These are phyloP conservation scores for Halocynthia roretzi DNA, from an alignment of 23 tunicate species.

Conservation along the genomic window DNA sequence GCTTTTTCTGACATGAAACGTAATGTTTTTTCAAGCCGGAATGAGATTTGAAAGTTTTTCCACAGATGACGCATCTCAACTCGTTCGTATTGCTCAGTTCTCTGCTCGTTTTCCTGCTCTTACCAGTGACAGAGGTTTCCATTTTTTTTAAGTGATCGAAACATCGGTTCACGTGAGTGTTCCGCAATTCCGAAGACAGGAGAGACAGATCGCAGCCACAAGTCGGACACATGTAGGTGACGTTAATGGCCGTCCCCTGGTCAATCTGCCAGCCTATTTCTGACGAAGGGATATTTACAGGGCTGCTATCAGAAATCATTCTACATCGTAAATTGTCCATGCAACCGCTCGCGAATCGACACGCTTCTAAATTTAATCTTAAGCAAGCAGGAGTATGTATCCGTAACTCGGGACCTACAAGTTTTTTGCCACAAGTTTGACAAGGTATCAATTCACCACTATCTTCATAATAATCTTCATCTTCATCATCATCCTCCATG, in stretches of 20 bases:
- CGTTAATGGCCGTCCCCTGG: not conserved
- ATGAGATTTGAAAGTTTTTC: not conserved
- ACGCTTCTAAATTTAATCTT: conserved; percentile 9
- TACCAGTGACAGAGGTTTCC: not conserved
- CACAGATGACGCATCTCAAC: conserved; percentile 1
- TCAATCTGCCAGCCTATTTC: too few species aligned
- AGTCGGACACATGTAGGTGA: conserved; percentile 1
- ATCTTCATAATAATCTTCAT: not conserved
- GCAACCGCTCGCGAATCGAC: not conserved
- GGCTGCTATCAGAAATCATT: not conserved
- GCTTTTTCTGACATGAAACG: conserved; percentile 11
- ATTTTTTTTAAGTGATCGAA: not conserved
- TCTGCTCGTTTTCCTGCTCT: not conserved
- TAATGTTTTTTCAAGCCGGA: conserved; percentile 5
- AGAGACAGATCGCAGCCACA: conserved; percentile 4
- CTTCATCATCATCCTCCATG: not conserved
- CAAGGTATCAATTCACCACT: not conserved
- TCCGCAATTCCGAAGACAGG: not conserved
- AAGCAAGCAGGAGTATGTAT: conserved; percentile 1
- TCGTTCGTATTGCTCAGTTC: not conserved
- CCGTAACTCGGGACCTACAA: not conserved
- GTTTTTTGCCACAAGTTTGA: conserved; percentile 13
- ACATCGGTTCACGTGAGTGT: conserved; percentile 17
- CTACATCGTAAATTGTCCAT: not conserved
- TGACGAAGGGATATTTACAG: too few species aligned